A percentile compares a stretch with the other conserved stretches of the same genome.
phyloP scores from a whole-genome alignment of 2,113 vertebrate genomes.

The Sprattus sprattus region DNA sequence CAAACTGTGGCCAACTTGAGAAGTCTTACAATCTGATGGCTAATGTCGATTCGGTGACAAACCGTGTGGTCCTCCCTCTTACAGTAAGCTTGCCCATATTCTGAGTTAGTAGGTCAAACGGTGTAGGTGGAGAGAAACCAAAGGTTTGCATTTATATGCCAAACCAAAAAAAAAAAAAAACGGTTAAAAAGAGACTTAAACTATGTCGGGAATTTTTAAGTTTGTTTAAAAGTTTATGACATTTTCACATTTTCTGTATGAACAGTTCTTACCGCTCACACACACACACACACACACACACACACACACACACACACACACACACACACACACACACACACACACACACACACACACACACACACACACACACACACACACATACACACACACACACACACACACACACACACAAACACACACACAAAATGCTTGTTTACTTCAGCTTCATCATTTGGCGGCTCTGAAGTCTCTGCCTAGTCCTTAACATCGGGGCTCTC shows the following conservation, averaged over 20 bases:
- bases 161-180: constrained; percentile 12
- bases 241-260: background rate
- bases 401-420: background rate
- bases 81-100: constrained; percentile 33
- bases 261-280: too few species aligned
- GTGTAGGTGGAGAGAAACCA: constrained; percentile 27
- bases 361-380: background rate
- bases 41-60: constrained; percentile 30
- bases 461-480: background rate
- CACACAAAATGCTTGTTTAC: background rate
- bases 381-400: background rate
- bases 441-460: background rate
- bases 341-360: background rate
- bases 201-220: background rate
- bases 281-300: too few species aligned
- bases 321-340: background rate
- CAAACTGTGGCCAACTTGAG: background rate
- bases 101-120: constrained; percentile 43
- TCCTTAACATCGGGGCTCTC: constrained; percentile 19
- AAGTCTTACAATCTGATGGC: background rate
- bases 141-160: constrained; percentile 28
- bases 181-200: background rate
- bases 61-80: constrained; percentile 27
- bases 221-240: background rate
- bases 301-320: background rate